phyloP scores from a whole-genome alignment of 2,113 vertebrate species.

The Engystomops pustulosus region DNA sequence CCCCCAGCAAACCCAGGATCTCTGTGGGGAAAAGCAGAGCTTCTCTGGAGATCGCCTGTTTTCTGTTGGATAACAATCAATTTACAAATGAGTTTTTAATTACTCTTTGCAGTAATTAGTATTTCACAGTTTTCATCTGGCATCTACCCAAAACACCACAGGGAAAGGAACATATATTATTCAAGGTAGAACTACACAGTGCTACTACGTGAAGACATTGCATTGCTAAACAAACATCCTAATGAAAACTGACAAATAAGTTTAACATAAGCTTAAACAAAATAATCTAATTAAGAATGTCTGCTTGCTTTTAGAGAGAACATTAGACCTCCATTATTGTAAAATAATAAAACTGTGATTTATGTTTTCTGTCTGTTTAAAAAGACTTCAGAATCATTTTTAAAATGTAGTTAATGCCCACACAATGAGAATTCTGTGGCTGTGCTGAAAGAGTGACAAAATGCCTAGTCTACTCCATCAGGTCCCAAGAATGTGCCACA shows the following conservation, averaged over 20 bases:
- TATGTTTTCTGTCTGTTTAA: too few species aligned
- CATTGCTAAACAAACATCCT: slow-evolving; percentile 24
- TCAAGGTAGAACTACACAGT: slow-evolving; percentile 23
- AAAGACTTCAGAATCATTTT: too few species aligned
- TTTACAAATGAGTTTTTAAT: slow-evolving; percentile 58
- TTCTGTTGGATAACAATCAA: slow-evolving; percentile 55
- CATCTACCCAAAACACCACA: slow-evolving; percentile 35
- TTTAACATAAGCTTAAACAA: background rate
- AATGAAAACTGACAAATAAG: slow-evolving; percentile 36
- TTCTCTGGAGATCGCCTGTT: slow-evolving; percentile 40
- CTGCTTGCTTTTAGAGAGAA: background rate
- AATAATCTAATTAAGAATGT: background rate
- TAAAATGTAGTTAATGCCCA: too few species aligned
- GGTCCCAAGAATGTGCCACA: too few species aligned
- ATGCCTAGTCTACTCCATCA: too few species aligned
- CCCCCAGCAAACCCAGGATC: slow-evolving; percentile 37
- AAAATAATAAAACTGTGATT: too few species aligned
- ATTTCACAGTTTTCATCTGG: slow-evolving; percentile 50
- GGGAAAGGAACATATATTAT: slow-evolving; percentile 46
- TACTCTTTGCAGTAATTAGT: slow-evolving; percentile 56
- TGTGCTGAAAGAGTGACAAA: too few species aligned
- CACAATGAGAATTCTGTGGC: too few species aligned
- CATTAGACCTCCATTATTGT: too few species aligned
- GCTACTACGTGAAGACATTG: slow-evolving; percentile 33
- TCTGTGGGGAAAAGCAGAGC: background rate